Conservation (phyloP, 2,113 vertebrate species). For the Oryzias celebensis region DNA sequence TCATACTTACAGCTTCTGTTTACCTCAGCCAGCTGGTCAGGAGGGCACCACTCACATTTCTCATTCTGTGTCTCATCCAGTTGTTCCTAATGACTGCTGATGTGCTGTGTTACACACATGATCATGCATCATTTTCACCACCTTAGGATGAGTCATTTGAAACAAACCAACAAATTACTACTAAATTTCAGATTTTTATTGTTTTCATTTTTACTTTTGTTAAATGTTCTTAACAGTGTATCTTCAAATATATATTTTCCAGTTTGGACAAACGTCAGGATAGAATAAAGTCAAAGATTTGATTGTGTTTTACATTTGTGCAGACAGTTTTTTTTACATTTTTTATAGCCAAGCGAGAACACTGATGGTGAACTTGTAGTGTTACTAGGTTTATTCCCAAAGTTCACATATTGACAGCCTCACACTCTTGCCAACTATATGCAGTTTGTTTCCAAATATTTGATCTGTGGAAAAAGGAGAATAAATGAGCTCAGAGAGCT, state of each 20-base stretch:
- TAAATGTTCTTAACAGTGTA: too few species aligned
- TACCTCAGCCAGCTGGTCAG: too few species aligned
- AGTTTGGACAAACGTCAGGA: too few species aligned
- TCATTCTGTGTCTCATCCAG: not conserved
- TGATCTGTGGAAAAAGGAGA: conserved; percentile 1
- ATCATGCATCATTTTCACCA: not conserved
- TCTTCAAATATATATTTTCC: too few species aligned
- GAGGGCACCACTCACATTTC: not conserved
- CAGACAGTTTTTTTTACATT: not conserved
- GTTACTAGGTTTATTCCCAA: conserved; percentile 22
- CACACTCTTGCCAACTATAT: conserved; percentile 16
- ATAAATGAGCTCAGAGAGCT: conserved; percentile 18
- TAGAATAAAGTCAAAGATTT: too few species aligned
- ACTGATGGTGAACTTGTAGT: not conserved
- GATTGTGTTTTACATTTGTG: conserved; percentile 7
- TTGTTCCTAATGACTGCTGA: not conserved
- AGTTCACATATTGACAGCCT: conserved; percentile 17
- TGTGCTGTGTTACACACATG: not conserved
- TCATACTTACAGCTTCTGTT: not conserved
- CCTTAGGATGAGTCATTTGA: not conserved
- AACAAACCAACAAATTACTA: too few species aligned
- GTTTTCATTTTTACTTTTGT: too few species aligned
- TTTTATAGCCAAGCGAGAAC: conserved; percentile 4
- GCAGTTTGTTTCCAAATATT: conserved; percentile 9
- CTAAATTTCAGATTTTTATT: too few species aligned